A percentile compares a stretch with the other conserved stretches of the same genome.
phyloP scores from a whole-genome alignment of 92 coral and sea anemone species.

The Heteractis magnifica region DNA sequence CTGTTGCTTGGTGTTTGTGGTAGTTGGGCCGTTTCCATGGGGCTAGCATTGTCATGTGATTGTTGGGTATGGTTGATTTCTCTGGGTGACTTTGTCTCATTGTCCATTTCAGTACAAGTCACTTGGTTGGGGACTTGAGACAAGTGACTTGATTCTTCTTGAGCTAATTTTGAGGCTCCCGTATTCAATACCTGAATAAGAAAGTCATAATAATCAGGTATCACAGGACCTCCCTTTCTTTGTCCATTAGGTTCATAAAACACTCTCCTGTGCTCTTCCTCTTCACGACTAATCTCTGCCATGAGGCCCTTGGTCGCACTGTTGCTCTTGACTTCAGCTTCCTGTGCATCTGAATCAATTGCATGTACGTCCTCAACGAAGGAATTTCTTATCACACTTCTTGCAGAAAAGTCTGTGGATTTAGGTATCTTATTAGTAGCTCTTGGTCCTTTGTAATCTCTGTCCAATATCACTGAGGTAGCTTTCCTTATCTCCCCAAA shows the following conservation, averaged over 20 bases:
- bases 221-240: slow-evolving; percentile 10
- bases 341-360: not conserved
- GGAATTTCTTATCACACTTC: not conserved
- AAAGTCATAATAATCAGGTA: slow-evolving; percentile 13
- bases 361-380: not conserved
- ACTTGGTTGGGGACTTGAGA: slow-evolving; percentile 12
- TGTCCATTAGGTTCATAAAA: slow-evolving; percentile 14
- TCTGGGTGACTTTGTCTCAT: not conserved
- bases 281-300: not conserved
- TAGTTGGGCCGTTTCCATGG: not conserved
- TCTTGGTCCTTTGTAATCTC: not conserved
- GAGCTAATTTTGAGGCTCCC: not conserved
- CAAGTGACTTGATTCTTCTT: not conserved
- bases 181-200: slow-evolving; percentile 16
- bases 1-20: not conserved
- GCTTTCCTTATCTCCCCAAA: not conserved
- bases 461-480: not conserved
- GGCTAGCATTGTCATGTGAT: not conserved
- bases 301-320: not conserved
- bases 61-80: not conserved
- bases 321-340: not conserved
- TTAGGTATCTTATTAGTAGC: not conserved
- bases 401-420: not conserved
- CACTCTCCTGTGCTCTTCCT: slow-evolving; percentile 2
- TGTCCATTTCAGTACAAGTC: not conserved